phyloP scores from a whole-genome alignment of 2,888 invertebrate species.

The Hecatera dysodea region DNA sequence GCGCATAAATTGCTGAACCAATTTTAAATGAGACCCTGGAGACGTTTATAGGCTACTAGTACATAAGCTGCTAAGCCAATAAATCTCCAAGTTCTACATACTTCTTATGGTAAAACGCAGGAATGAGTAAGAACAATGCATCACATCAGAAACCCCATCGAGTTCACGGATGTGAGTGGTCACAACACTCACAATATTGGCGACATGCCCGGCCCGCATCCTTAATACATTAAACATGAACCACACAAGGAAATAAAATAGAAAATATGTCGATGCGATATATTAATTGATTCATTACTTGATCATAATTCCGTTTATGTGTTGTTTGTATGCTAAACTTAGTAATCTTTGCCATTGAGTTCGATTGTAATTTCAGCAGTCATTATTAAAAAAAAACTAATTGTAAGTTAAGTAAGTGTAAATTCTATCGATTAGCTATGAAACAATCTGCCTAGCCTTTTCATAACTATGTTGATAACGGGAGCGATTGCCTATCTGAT shows the following conservation, averaged over 20 bases:
- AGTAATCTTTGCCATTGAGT: constrained; percentile 7
- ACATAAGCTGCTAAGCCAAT: no score
- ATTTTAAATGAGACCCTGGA: no score
- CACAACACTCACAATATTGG: constrained; percentile 61
- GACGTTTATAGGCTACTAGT: no score
- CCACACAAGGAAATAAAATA: constrained; percentile 63
- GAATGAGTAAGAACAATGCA: constrained; percentile 49
- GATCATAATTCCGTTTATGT: constrained; percentile 33
- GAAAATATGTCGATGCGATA: constrained; percentile 59
- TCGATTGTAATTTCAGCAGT: background rate
- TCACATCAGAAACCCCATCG: constrained; percentile 58
- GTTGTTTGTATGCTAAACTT: constrained; percentile 8
- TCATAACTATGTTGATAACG: no score
- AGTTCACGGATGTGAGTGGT: constrained; percentile 58
- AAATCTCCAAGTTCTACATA: constrained; percentile 17
- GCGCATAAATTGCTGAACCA: no score
- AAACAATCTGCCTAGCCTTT: no score
- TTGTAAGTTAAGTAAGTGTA: background rate
- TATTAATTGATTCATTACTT: constrained; percentile 52
- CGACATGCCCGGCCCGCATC: constrained; percentile 58
- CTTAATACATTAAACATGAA: constrained; percentile 66
- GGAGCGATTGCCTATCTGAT: no score
- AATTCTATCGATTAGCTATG: background rate
- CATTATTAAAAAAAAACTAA: background rate
- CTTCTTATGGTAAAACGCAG: constrained; percentile 22